A percentile compares a stretch with the other conserved stretches of the same genome.
Conservation (phyloP, 2,888 invertebrate genomes). For the Rhynchonema sp. region DNA sequence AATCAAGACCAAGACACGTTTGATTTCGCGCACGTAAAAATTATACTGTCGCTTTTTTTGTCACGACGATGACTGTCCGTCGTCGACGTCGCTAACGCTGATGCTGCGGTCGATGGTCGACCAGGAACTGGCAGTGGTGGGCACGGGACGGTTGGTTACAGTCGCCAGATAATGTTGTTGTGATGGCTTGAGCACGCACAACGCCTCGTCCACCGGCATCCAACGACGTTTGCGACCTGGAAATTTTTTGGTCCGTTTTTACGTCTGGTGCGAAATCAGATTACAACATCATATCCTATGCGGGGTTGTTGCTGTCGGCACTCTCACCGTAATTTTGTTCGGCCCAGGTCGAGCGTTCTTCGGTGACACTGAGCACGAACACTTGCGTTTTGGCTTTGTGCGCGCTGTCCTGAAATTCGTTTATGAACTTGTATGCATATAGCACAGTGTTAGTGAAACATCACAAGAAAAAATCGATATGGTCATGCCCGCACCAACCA, state of each 20-base stretch:
- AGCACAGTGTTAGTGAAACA: no score
- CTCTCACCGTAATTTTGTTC: slow-evolving; percentile 2
- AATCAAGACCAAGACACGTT: no score
- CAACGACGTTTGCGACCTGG: background rate
- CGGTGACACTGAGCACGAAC: slow-evolving; percentile 16
- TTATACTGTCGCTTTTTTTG: no score
- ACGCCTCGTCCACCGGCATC: background rate
- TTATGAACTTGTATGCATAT: background rate
- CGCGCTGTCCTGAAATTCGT: slow-evolving; percentile 7
- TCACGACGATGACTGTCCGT: background rate
- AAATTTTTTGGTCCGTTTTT: background rate
- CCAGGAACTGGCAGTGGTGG: background rate
- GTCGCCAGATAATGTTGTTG: background rate
- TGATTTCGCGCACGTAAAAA: no score
- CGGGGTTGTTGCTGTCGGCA: no score
- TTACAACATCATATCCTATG: background rate
- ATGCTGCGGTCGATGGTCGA: background rate
- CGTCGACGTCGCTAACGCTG: background rate
- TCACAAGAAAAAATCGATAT: no score
- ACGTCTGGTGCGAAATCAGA: no score
- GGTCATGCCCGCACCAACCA: slow-evolving; percentile 41
- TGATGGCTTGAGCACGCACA: background rate
- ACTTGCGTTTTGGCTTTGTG: slow-evolving; percentile 18
- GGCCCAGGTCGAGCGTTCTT: slow-evolving; percentile 18
- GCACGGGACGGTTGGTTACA: background rate